Conservation (phyloP, 2,113 vertebrate genomes). For the Oophaga pumilio region DNA sequence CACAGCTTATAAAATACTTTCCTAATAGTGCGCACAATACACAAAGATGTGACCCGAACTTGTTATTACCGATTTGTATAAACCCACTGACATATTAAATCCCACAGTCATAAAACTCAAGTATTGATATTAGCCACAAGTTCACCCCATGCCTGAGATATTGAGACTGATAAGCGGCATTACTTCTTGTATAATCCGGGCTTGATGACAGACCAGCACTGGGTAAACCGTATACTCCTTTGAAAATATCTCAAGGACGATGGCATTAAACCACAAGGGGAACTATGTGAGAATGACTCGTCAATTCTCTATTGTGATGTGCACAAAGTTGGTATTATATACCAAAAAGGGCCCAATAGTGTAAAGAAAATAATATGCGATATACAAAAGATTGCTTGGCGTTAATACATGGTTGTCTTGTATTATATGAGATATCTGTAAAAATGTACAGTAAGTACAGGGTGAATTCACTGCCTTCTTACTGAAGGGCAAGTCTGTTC, state of each 20-base stretch:
- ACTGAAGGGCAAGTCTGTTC: too few relatives aligned
- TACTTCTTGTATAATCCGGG: slow-evolving; percentile 21
- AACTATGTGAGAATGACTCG: neutral
- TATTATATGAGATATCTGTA: neutral
- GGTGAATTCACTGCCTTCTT: neutral
- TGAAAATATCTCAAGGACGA: slow-evolving; percentile 16
- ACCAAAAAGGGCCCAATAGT: neutral
- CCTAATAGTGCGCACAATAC: slow-evolving; percentile 19
- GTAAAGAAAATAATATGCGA: neutral
- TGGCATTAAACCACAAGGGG: neutral
- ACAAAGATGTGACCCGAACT: slow-evolving; percentile 20
- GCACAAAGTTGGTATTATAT: neutral
- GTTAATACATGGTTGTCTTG: neutral
- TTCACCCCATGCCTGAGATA: slow-evolving; percentile 6
- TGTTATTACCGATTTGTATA: slow-evolving; percentile 5
- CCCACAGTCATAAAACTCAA: neutral
- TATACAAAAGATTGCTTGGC: neutral
- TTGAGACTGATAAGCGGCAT: slow-evolving; percentile 9
- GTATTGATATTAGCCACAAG: slow-evolving; percentile 22
- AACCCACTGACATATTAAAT: slow-evolving; percentile 30
- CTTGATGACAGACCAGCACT: neutral
- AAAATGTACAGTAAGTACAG: too few relatives aligned
- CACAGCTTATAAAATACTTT: slow-evolving; percentile 50
- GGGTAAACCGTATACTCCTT: neutral
- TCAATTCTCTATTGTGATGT: neutral